Evolutionary conservation across 2,888 invertebrate genomes (phyloP).

Genomic region (Caenorhabditis sp.): DNA sequence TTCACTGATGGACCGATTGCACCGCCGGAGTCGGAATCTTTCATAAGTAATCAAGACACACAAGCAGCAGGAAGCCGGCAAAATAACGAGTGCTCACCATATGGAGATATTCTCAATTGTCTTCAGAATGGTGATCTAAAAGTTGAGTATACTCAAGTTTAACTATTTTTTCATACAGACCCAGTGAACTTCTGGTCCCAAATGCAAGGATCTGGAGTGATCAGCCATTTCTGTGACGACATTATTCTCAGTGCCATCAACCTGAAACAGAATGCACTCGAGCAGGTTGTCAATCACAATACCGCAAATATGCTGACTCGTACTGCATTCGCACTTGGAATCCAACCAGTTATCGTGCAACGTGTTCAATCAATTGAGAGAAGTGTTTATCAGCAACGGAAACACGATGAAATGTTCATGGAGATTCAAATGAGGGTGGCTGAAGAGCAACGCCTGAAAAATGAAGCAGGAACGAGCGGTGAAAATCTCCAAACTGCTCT

Average conservation of each 20-base stretch:
- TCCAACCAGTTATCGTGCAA: slow-evolving; percentile 53
- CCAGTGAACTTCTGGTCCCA: slow-evolving; percentile 60
- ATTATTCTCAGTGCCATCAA: slow-evolving; percentile 60
- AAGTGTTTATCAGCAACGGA: slow-evolving; percentile 48
- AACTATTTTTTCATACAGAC: slow-evolving; percentile 49
- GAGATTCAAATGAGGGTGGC: slow-evolving; percentile 35
- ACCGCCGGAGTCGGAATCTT: background rate
- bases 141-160: background rate
- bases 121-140: slow-evolving; percentile 46
- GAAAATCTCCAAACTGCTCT: slow-evolving; percentile 31
- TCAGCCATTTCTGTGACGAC: slow-evolving; percentile 61
- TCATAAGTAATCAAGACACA: background rate
- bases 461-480: background rate
- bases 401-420: slow-evolving; percentile 48
- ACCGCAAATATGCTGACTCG: slow-evolving; percentile 47
- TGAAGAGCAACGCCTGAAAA: slow-evolving; percentile 37
- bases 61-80: background rate
- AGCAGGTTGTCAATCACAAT: slow-evolving; percentile 17
- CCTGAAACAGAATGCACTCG: slow-evolving; percentile 47
- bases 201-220: slow-evolving; percentile 59
- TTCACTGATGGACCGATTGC: slow-evolving; percentile 21
- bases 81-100: slow-evolving; percentile 34
- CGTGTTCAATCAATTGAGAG: slow-evolving; percentile 64
- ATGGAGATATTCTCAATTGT: slow-evolving; percentile 49
- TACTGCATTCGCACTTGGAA: slow-evolving; percentile 52